A percentile compares a stretch with the other conserved stretches of the same genome.
These are phyloP conservation scores for Rhagoletis zephyria DNA, from an alignment of 1,140 invertebrate species.

Conservation along the genomic window DNA sequence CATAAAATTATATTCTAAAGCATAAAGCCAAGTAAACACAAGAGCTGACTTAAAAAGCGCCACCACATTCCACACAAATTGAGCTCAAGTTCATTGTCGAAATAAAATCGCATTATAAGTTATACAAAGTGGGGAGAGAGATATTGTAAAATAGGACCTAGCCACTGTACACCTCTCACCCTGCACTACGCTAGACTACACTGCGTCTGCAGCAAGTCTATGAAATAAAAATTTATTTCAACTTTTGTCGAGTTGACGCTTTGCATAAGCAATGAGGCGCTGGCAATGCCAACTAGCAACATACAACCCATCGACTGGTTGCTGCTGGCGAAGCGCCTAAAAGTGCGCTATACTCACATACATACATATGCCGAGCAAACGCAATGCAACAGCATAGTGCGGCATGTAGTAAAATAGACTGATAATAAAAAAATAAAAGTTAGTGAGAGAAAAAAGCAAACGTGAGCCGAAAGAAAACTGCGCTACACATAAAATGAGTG, in stretches of 20 bases:
- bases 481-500: not conserved
- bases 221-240: conserved; percentile 51
- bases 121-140: not conserved
- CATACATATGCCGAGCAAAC: not conserved
- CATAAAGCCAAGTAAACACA: too few species aligned
- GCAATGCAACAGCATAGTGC: conserved; percentile 12
- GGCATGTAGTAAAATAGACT: conserved; percentile 39
- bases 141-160: not conserved
- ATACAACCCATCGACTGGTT: not conserved
- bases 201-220: conserved; percentile 48
- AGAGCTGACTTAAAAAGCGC: not conserved
- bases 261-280: conserved; percentile 50
- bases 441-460: not conserved
- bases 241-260: conserved; percentile 49
- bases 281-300: not conserved
- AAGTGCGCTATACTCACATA: not conserved
- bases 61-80: conserved; percentile 1
- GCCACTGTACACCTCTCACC: not conserved
- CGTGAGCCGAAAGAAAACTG: conserved; percentile 2
- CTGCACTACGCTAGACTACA: not conserved
- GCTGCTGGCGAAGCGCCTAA: conserved; percentile 26
- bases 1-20: too few species aligned
- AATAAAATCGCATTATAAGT: conserved; percentile 50
- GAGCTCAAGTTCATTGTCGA: conserved; percentile 48
- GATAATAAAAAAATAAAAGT: not conserved